Percentiles rank a stretch among this genome's conserved stretches.
These are phyloP conservation scores for Ibycter americanus DNA, from an alignment of 2,797 vertebrate species.

Conservation along the genomic window DNA sequence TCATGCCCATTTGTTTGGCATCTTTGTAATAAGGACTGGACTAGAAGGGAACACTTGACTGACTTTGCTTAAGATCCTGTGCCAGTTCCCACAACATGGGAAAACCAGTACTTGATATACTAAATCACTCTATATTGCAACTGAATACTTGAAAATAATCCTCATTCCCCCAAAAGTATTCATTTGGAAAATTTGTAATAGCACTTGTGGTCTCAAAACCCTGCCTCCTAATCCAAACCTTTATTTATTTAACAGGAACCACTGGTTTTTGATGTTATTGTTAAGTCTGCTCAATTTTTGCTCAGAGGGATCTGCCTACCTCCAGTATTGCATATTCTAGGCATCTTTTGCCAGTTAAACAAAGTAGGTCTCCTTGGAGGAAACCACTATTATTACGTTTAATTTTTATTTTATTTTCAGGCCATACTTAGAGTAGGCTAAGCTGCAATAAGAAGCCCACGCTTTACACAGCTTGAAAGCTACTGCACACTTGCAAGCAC, in stretches of 20 bases:
- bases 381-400: neutral
- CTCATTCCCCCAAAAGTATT: neutral
- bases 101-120: constrained; percentile 19
- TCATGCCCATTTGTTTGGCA: constrained; percentile 41
- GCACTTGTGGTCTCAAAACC: neutral
- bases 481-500: neutral
- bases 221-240: constrained; percentile 12
- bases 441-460: neutral
- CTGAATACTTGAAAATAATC: constrained; percentile 16
- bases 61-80: constrained; percentile 31
- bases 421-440: neutral
- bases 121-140: constrained; percentile 18
- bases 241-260: constrained; percentile 29
- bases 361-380: neutral
- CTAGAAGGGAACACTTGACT: constrained; percentile 38
- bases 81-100: neutral
- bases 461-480: neutral
- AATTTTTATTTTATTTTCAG: neutral
- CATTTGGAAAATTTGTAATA: constrained; percentile 43
- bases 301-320: neutral
- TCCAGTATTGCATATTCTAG: neutral
- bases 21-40: constrained; percentile 48
- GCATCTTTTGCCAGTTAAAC: neutral
- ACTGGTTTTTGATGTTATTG: neutral
- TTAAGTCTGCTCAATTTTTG: neutral